A percentile compares a stretch with the other conserved stretches of the same genome.
phyloP scores from a whole-genome alignment of 2,113 vertebrate species.

The Phasianus colchicus region DNA sequence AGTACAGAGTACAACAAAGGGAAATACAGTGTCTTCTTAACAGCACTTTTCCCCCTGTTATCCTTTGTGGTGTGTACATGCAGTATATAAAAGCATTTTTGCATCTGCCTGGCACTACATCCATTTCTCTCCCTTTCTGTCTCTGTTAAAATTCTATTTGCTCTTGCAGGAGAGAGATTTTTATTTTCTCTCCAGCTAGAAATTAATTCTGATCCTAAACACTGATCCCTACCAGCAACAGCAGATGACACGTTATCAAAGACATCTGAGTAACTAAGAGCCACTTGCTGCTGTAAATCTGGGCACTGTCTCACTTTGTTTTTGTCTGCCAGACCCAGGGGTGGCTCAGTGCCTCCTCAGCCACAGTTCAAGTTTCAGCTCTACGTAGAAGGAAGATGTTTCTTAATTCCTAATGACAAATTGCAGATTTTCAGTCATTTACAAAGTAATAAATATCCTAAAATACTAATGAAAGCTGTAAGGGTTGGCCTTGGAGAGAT shows the following conservation, averaged over 20 bases:
- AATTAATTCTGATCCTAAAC: conserved; percentile 56
- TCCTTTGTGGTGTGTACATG: not conserved
- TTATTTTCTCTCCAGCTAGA: conserved; percentile 44
- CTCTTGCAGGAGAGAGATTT: conserved; percentile 18
- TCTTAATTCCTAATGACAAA: conserved; percentile 61
- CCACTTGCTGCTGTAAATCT: conserved; percentile 68
- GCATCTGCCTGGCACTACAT: not conserved
- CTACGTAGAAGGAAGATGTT: conserved; percentile 16
- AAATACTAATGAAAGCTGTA: conserved; percentile 50
- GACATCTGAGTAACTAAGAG: conserved; percentile 57
- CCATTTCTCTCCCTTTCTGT: not conserved
- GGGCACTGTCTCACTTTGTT: conserved; percentile 60
- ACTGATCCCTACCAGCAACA: conserved; percentile 51
- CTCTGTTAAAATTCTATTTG: not conserved
- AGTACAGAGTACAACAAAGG: not conserved
- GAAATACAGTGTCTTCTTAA: not conserved
- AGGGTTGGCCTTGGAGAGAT: conserved; percentile 32
- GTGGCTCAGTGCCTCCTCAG: conserved; percentile 55
- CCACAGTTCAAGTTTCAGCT: conserved; percentile 35
- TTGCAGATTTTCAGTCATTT: conserved; percentile 57
- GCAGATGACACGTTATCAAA: conserved; percentile 45
- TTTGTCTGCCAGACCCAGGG: conserved; percentile 58
- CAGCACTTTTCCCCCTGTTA: not conserved
- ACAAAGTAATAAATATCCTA: conserved; percentile 35
- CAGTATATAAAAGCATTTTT: not conserved